Evolutionary conservation across 2,113 vertebrate genomes (phyloP), one percentile per base, ranked within the genome.

Genomic region (Lucifuga dentata): DNA sequence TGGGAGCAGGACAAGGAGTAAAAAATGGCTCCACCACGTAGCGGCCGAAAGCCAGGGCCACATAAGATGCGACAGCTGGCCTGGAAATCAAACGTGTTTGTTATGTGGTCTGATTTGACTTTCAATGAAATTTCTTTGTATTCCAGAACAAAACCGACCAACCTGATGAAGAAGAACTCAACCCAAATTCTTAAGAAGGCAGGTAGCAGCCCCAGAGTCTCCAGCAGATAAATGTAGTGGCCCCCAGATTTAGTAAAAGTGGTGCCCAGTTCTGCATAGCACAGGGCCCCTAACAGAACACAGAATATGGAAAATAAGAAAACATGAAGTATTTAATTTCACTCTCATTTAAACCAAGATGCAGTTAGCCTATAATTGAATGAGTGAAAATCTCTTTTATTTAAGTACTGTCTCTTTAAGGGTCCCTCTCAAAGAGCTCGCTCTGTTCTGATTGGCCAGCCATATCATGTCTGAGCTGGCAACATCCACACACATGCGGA

Each of bases 181-280:
- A 70, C 90, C 95, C 95, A 96, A 21, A 96, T 89, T 41, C 93
- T 90, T 29, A 96, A 71, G 62, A 96, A 96, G 11, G 94, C 94
- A 48, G 94, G 93, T 50, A 96, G 80, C 36, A 94, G 94, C 8
- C 95, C 95, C 39, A 95, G 68, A 0, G 94, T 96, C 91, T 96
- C 95, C 82, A 95, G 87, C 4, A 96, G 87, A 38, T 96, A 96
- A 23, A 90, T 95, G 77, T 96, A 96, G 87, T 96, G 94, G 33
- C 92, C 94, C 60, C 95, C 95, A 7, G 95, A 96, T 79, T 96
- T 96, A 10, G 89, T 93, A 70, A 96, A 95, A 61, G 65, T 95
- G 58, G 95, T 96, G 17, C 95, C 95, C 72, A 96, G 92, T 60
- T 96, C 95, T 65, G 95, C 95, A n/a, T 95, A 96, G 43, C 91